Conservation (phyloP, 2,888 invertebrate species). For the Eurois occulta region DNA sequence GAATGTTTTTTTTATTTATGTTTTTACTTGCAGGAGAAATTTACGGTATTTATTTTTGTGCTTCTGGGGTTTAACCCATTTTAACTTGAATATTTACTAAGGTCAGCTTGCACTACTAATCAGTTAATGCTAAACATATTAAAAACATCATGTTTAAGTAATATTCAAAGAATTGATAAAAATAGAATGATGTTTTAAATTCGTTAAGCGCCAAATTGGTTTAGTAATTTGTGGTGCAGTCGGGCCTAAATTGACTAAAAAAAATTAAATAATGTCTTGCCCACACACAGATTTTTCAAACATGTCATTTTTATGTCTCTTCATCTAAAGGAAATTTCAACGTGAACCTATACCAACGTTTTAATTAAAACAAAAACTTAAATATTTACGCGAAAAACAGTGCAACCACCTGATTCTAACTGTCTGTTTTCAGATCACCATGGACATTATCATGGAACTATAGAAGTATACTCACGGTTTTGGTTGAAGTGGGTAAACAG, state of each 20-base stretch:
- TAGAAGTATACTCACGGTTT: constrained; percentile 67
- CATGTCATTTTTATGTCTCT: neutral
- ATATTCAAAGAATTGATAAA: neutral
- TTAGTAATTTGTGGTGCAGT: neutral
- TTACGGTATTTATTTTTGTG: neutral
- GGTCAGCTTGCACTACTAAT: neutral
- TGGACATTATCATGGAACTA: constrained; percentile 55
- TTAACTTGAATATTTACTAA: neutral
- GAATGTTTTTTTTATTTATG: constrained; percentile 15
- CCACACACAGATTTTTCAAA: neutral
- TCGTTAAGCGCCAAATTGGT: neutral
- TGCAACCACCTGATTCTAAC: neutral
- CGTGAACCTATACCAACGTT: neutral
- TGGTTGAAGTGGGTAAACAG: constrained; percentile 70
- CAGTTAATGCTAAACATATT: neutral
- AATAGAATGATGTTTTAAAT: neutral
- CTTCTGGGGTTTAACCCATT: neutral
- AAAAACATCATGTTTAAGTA: neutral
- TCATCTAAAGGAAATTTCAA: neutral
- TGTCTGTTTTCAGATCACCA: constrained; percentile 45
- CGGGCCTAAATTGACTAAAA: neutral
- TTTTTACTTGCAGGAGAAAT: neutral
- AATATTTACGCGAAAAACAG: neutral
- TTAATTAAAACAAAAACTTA: neutral
- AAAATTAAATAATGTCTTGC: neutral